Evolutionary conservation across 2,797 vertebrate genomes (phyloP).

Genomic region (Sternarchorhynchus goeldii): DNA sequence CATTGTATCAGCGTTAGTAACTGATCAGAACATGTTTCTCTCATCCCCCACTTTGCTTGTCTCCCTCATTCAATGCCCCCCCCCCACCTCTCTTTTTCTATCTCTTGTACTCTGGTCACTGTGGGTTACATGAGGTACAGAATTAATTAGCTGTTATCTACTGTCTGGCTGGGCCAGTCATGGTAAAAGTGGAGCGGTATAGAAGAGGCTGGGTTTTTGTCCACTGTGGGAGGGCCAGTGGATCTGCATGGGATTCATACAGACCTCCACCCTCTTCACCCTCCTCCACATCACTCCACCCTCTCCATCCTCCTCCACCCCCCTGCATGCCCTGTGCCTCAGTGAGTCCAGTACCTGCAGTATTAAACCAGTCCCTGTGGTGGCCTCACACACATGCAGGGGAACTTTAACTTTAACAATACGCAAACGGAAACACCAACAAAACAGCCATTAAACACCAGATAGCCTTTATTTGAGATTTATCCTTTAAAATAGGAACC

Average conservation of each 20-base stretch:
- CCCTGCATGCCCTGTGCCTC: slow-evolving; percentile 36
- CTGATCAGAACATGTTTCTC: not conserved
- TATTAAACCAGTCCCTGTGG: slow-evolving; percentile 29
- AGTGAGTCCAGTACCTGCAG: slow-evolving; percentile 36
- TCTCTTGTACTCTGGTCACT: not conserved
- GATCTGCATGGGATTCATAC: slow-evolving; percentile 47
- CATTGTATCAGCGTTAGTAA: not conserved
- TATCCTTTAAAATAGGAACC: slow-evolving; percentile 24
- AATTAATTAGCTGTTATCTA: slow-evolving; percentile 3
- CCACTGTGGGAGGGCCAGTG: slow-evolving; percentile 27
- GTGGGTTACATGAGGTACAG: not conserved
- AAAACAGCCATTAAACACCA: slow-evolving; percentile 6
- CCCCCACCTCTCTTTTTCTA: not conserved
- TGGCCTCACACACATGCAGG: slow-evolving; percentile 20
- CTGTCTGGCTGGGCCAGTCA: not conserved
- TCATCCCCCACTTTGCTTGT: too few relatives aligned
- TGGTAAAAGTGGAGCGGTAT: slow-evolving; percentile 16
- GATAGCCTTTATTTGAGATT: slow-evolving; percentile 35
- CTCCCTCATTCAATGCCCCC: too few relatives aligned
- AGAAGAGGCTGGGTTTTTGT: slow-evolving; percentile 12
- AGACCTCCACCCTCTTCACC: slow-evolving; percentile 29
- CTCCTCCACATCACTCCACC: not conserved
- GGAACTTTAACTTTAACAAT: not conserved
- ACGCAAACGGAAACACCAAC: slow-evolving; percentile 5
- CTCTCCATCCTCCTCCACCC: not conserved